These are phyloP conservation scores for Chymomyza amoena DNA, from an alignment of 2,888 invertebrate genomes.

Conservation along the genomic window DNA sequence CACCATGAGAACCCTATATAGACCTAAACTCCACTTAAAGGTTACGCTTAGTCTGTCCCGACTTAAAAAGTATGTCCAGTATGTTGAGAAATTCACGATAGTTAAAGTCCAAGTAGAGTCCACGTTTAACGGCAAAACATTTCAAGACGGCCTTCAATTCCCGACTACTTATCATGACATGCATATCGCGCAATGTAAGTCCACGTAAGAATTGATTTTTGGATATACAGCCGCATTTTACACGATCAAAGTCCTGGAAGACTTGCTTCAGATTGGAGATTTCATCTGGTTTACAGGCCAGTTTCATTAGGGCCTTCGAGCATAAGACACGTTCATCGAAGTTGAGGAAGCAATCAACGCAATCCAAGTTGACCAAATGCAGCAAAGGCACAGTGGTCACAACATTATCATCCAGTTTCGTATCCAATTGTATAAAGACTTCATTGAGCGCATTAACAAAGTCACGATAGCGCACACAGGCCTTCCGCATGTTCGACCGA, in stretches of 20 bases:
- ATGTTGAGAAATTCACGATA: conserved; percentile 86
- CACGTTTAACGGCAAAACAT: conserved; percentile 85
- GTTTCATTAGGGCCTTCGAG: conserved; percentile 84
- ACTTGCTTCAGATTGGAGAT: conserved; percentile 85
- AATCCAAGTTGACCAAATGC: conserved; percentile 84
- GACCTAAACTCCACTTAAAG: conserved; percentile 41
- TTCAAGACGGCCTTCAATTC: conserved; percentile 86
- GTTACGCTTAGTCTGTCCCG: conserved; percentile 78
- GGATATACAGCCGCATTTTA: conserved; percentile 84
- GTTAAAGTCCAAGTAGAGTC: conserved; percentile 82
- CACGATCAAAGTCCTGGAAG: conserved; percentile 85
- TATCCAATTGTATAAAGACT: conserved; percentile 83
- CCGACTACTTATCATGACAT: conserved; percentile 82
- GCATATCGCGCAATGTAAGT: conserved; percentile 83
- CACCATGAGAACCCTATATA: not conserved
- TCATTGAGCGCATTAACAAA: conserved; percentile 86
- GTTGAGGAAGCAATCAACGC: conserved; percentile 83
- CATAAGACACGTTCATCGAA: conserved; percentile 85
- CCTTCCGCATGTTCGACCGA: conserved; percentile 82
- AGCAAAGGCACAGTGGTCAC: conserved; percentile 85
- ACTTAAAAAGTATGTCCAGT: conserved; percentile 83
- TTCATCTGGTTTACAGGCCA: conserved; percentile 83
- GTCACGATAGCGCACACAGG: conserved; percentile 83
- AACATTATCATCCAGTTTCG: conserved; percentile 84
- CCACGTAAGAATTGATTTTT: conserved; percentile 84